phyloP scores from a whole-genome alignment of 2,797 vertebrate species.

The Myotis planiceps region DNA sequence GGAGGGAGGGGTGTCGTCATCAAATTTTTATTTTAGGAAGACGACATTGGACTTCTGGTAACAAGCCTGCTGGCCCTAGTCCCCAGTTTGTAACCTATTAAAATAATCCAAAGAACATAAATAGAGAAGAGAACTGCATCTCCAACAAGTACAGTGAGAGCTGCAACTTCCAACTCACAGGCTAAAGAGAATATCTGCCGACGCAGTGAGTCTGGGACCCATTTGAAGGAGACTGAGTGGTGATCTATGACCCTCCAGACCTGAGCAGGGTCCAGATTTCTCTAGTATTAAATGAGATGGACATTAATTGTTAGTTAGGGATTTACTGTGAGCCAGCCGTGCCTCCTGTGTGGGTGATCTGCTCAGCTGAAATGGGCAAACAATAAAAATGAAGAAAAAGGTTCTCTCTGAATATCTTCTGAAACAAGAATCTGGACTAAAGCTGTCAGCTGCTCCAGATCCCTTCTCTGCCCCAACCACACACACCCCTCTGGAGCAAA shows the following conservation, averaged over 20 bases:
- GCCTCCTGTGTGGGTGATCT: not conserved
- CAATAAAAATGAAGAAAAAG: not conserved
- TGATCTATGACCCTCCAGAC: not conserved
- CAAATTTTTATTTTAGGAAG: conserved; percentile 24
- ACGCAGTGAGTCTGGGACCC: not conserved
- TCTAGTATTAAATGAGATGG: not conserved
- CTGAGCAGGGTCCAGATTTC: not conserved
- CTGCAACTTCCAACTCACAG: not conserved
- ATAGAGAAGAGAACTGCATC: not conserved
- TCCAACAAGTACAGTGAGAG: not conserved
- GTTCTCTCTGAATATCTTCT: not conserved
- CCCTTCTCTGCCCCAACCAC: not conserved
- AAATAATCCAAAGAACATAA: not conserved
- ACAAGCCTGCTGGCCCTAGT: not conserved
- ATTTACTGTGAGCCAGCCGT: not conserved
- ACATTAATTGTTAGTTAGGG: not conserved
- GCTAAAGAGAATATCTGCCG: not conserved
- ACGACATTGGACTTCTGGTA: not conserved
- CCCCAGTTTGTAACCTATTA: not conserved
- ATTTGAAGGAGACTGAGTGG: not conserved
- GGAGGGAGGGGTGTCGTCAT: not conserved
- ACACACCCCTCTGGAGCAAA: not conserved
- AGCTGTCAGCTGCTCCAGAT: not conserved
- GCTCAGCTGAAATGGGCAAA: not conserved
- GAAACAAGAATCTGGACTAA: not conserved